A percentile compares a stretch with the other conserved stretches of the same genome.
Evolutionary conservation across 2,113 vertebrate genomes (phyloP).

Genomic region (Orthonyx spaldingii): DNA sequence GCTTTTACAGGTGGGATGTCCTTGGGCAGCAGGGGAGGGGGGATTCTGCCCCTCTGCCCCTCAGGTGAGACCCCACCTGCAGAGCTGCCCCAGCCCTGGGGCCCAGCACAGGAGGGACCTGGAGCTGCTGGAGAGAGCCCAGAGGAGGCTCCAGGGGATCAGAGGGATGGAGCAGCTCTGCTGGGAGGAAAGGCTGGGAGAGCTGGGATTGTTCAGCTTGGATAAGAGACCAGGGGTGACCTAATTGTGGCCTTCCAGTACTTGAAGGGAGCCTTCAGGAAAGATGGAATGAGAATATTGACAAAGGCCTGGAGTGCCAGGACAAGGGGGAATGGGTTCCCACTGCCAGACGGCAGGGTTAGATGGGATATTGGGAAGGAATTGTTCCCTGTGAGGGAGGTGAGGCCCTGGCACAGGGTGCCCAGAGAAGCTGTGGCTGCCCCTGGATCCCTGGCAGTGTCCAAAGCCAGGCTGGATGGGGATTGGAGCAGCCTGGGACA

Average conservation of each 20-base stretch:
- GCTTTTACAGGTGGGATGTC: neutral
- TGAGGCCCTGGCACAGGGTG: neutral
- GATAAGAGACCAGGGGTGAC: neutral
- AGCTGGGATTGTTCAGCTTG: neutral
- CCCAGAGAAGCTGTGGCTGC: neutral
- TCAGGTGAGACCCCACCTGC: neutral
- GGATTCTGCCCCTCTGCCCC: neutral
- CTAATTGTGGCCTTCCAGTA: accelerated
- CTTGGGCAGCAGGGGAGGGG: neutral
- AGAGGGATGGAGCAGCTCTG: neutral
- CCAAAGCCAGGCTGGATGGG: neutral
- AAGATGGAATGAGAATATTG: accelerated
- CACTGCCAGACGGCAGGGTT: accelerated
- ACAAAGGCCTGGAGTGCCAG: accelerated
- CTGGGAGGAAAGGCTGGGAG: neutral
- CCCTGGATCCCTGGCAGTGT: neutral
- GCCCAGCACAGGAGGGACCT: neutral
- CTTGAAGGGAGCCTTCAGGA: accelerated
- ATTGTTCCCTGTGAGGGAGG: accelerated
- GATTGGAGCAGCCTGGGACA: neutral
- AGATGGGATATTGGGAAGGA: accelerated
- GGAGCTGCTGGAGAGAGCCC: neutral
- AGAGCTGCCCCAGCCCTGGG: neutral
- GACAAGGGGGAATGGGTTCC: neutral
- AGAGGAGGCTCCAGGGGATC: neutral